Evolutionary conservation across 2,113 vertebrate genomes (phyloP), one percentile per base, ranked within the genome.

Genomic region (Rutilus rutilus): DNA sequence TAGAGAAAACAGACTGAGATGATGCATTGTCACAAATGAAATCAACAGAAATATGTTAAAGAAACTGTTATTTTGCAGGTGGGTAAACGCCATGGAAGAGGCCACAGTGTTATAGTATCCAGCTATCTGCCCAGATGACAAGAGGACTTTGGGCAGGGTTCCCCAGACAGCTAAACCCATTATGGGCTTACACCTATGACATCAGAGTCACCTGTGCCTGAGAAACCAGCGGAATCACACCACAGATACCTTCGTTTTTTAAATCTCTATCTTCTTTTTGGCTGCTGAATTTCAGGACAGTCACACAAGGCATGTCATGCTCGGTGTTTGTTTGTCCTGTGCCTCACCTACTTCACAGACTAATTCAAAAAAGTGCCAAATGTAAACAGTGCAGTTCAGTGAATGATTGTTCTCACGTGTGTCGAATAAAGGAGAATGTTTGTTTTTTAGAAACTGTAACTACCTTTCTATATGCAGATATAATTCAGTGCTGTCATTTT

Each of bases 51-150:
- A 30, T 47, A 47, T 5, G 6, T 27, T 45, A 45, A 62, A 45
- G 36, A 45, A 11, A 64, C 17, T 36, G 17, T 83, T 27, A 12
- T 92, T 88, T 87, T 84, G 39, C 93, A 99, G 98, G 91, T 99
- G 98, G 98, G 96, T 96, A 79, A 94, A 97, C 85, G 97, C 97
- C 91, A 99, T 99, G 96, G 96, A 98, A 91, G 96, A 97, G 88
- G 98, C 98, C 75, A 98, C 97, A 2, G 93, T 98, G 89, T 96
- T 99, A 96, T 99, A 99, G 96, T 95, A 95, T 87, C 88, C 74
- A 33, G 59, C 59, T 19, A 75, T 67, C 67, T 82, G 80, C 60
- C 21, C 54, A 33, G 52, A 33, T 6, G 57, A 54, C 52, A 54
- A 39, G 5, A 30, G 15, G 50, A 78, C 84, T 81, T 27, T 79